Evolutionary conservation across 1,140 invertebrate species (phyloP).

Genomic region (Penaeus indicus): DNA sequence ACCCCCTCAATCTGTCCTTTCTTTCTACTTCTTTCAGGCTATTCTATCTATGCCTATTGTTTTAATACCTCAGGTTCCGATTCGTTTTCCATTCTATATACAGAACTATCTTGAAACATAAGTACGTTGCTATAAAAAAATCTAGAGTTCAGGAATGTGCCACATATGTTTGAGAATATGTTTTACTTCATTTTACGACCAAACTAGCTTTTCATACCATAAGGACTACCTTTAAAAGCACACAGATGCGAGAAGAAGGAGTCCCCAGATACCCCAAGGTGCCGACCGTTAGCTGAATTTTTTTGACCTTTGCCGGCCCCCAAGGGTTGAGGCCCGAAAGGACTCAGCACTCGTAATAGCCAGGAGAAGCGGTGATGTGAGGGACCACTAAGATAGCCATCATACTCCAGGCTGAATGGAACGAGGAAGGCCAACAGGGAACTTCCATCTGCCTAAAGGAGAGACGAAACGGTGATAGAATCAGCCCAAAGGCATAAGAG

Average conservation of each 20-base stretch:
- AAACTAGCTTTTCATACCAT: background rate
- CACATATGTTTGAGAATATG: background rate
- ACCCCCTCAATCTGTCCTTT: too few relatives aligned
- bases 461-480: background rate
- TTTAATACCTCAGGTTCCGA: too few relatives aligned
- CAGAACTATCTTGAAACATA: too few relatives aligned
- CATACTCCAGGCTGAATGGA: constrained; percentile 88
- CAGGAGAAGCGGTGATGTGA: constrained; percentile 88
- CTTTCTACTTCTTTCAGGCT: too few relatives aligned
- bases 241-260: constrained; percentile 93
- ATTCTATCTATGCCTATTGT: too few relatives aligned
- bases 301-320: constrained; percentile 90
- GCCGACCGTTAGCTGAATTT: constrained; percentile 88
- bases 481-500: too few relatives aligned
- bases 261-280: constrained; percentile 93
- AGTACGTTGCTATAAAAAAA: too few relatives aligned
- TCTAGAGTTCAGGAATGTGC: too few relatives aligned
- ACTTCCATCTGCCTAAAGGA: constrained; percentile 57
- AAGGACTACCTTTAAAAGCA: constrained; percentile 81
- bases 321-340: constrained; percentile 96
- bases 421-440: constrained; percentile 89
- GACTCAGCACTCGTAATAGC: constrained; percentile 94
- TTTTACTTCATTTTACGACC: too few relatives aligned
- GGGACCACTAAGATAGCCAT: constrained; percentile 89
- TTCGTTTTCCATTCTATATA: too few relatives aligned